Evolutionary conservation across 2,113 vertebrate species (phyloP).

Genomic region (Hydropotes inermis): DNA sequence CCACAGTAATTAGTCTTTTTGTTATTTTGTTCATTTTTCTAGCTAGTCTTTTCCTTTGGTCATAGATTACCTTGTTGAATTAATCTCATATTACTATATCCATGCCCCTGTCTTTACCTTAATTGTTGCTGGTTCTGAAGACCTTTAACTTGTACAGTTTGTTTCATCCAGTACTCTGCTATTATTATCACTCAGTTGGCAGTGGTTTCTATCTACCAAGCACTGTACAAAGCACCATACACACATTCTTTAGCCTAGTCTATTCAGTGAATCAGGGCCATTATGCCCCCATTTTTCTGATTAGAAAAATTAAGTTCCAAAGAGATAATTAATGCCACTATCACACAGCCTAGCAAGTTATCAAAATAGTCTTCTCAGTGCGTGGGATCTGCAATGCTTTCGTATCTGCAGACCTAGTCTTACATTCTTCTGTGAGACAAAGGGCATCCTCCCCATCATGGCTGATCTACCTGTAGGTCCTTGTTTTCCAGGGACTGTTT

Average conservation of each 20-base stretch:
- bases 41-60: neutral
- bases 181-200: neutral
- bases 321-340: neutral
- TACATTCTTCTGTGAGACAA: neutral
- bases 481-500: neutral
- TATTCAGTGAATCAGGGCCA: neutral
- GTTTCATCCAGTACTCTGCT: neutral
- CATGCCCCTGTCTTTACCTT: neutral
- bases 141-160: neutral
- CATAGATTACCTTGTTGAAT: neutral
- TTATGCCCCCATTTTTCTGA: neutral
- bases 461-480: neutral
- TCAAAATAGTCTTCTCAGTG: neutral
- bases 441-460: rapidly evolving
- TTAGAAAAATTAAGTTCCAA: neutral
- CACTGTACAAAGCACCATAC: neutral
- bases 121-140: neutral
- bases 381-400: neutral
- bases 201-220: neutral
- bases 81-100: neutral
- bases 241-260: neutral
- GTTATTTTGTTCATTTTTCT: neutral
- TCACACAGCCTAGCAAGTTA: neutral
- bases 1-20: neutral
- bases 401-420: neutral